Evolutionary conservation across 2,113 vertebrate genomes (phyloP), one percentile per base, ranked within the genome.

Genomic region (Sceloporus tristichus): DNA sequence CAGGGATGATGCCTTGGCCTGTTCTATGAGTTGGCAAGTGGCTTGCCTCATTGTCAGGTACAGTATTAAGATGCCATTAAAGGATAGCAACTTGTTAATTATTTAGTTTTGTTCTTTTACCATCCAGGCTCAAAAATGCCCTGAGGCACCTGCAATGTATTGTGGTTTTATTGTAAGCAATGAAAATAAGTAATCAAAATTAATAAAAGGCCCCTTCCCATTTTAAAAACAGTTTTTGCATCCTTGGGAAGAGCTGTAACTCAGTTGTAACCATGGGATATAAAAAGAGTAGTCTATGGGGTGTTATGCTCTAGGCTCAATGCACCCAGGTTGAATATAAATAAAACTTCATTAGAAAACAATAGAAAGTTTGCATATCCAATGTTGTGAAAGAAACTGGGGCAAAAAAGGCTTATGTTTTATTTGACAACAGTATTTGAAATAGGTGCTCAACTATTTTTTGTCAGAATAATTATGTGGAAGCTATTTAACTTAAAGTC

Each of bases 21-120:
- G 42, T 10, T 42, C 40, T 71, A 71, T 71, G 5, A 84, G 56
- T 13, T 75, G 54, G 53, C 83, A 85, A 75, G 9, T 82, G 34
- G 34, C 21, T 23, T 82, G 34, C 59, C 19, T 79, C 29, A 34
- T 16, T 66, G 19, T 40, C 59, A 40, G 9, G 56, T 75, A n/a
- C n/a, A n/a, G n/a, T n/a, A 38, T 75, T 76, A 40, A 27, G 71
- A 13, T 59, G 23, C 34, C n/a, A 85, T 53, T 84, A 84, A 84
- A 10, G 9, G 29, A 16, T 25, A 84, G 66, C 66, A 18, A n/a
- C 82, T 84, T 84, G 18, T 71, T 27, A 83, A 54, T 84, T 84
- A 71, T 29, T 74, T 85, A 85, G 83, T 75, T 59, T 38, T 40
- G 42, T 48, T 38, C 10, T 19, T 40, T 29, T 62, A 18, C 71